phyloP scores from a whole-genome alignment of 2,888 invertebrate genomes.

The Cordilura impudica region DNA sequence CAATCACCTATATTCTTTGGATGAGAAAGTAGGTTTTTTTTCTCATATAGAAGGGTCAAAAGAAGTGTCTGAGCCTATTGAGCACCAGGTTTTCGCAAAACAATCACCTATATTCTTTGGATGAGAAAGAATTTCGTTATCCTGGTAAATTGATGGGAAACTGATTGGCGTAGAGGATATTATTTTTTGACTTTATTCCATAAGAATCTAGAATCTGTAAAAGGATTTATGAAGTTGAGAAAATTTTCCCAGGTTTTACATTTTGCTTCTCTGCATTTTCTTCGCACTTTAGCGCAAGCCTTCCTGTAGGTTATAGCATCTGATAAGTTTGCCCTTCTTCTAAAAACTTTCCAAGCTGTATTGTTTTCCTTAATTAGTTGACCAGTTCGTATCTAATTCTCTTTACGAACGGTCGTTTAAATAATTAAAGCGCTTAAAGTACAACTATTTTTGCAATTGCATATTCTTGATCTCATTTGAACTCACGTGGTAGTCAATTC shows the following conservation, averaged over 20 bases:
- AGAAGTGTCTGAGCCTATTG: too few relatives aligned
- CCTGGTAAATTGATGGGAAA: neutral
- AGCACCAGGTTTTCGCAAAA: too few relatives aligned
- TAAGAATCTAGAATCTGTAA: neutral
- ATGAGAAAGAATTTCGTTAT: neutral
- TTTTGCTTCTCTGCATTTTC: neutral
- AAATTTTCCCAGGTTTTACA: conserved; percentile 1
- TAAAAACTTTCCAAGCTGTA: neutral
- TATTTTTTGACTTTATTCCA: conserved; percentile 17
- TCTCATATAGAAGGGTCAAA: neutral
- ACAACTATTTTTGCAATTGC: too few relatives aligned
- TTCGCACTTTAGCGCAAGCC: too few relatives aligned
- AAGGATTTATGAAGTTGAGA: too few relatives aligned
- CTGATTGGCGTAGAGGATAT: too few relatives aligned
- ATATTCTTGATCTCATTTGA: too few relatives aligned
- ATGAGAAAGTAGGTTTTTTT: conserved; percentile 5
- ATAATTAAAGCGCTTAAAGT: too few relatives aligned
- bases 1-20: too few relatives aligned
- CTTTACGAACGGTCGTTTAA: too few relatives aligned
- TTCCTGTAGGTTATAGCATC: neutral
- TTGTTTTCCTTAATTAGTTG: conserved; percentile 1
- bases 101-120: conserved; percentile 8
- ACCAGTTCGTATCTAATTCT: too few relatives aligned
- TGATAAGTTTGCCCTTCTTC: neutral
- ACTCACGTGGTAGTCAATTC: too few relatives aligned